phyloP scores from a whole-genome alignment of 2,888 invertebrate genomes.

The Cheilosia impressa region DNA sequence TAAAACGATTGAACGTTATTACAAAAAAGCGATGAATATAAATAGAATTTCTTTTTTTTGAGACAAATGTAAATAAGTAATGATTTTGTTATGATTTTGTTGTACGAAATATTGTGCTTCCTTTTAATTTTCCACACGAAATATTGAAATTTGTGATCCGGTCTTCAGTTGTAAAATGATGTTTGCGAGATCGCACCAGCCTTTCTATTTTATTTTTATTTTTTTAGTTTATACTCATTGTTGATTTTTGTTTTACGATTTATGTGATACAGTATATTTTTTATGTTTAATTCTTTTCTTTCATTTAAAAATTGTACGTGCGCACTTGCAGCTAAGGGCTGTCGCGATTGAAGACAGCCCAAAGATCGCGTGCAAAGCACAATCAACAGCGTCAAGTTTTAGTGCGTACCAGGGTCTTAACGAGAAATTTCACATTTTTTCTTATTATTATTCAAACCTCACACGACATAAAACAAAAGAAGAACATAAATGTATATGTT shows the following conservation, averaged over 20 bases:
- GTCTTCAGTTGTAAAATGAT: slow-evolving; percentile 45
- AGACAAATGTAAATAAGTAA: slow-evolving; percentile 61
- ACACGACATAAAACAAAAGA: slow-evolving; percentile 15
- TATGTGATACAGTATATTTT: slow-evolving; percentile 71
- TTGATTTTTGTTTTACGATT: slow-evolving; percentile 74
- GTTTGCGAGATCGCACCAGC: slow-evolving; percentile 35
- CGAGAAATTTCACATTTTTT: slow-evolving; percentile 14
- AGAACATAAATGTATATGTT: slow-evolving; percentile 33
- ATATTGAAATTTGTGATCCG: slow-evolving; percentile 66
- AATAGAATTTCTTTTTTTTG: not conserved
- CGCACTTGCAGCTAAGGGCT: slow-evolving; percentile 31
- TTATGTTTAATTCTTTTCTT: slow-evolving; percentile 46
- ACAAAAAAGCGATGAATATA: slow-evolving; percentile 51
- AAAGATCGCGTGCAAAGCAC: slow-evolving; percentile 66
- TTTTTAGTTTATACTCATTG: slow-evolving; percentile 62
- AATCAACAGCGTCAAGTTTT: slow-evolving; percentile 29
- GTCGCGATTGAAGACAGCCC: not conserved
- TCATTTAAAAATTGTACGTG: slow-evolving; percentile 29
- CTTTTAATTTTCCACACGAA: slow-evolving; percentile 58
- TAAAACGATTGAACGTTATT: slow-evolving; percentile 28
- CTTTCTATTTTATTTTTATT: slow-evolving; percentile 28
- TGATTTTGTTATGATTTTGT: slow-evolving; percentile 17
- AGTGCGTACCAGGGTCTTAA: slow-evolving; percentile 40
- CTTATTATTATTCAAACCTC: slow-evolving; percentile 30
- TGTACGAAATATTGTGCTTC: slow-evolving; percentile 62